Evolutionary conservation across 2,797 vertebrate species (phyloP).

Genomic region (Enoplosus armatus): DNA sequence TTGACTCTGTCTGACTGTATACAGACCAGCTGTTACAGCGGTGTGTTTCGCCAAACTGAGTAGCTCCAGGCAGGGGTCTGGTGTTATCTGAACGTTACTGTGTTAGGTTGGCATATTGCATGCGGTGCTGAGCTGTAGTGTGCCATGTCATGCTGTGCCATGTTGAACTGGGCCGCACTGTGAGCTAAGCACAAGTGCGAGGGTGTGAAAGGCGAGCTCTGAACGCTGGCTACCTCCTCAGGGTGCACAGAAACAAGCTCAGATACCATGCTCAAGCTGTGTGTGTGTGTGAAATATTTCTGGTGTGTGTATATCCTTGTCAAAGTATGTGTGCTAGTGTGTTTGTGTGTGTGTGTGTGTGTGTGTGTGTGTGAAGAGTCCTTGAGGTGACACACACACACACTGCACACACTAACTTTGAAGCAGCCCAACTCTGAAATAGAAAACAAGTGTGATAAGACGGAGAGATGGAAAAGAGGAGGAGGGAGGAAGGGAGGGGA

Average conservation of each 20-base stretch:
- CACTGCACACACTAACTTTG: constrained; percentile 47
- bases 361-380: constrained; percentile 46
- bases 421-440: constrained; percentile 68
- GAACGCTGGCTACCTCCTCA: constrained; percentile 65
- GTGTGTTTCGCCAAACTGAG: constrained; percentile 50
- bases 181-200: constrained; percentile 61
- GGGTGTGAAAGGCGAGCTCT: constrained; percentile 66
- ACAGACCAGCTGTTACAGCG: constrained; percentile 66
- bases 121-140: constrained; percentile 55
- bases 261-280: constrained; percentile 39
- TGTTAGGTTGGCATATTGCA: constrained; percentile 73
- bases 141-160: constrained; percentile 66
- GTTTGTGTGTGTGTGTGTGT: constrained; percentile 36
- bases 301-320: constrained; percentile 16
- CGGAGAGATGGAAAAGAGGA: constrained; percentile 47
- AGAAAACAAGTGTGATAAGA: constrained; percentile 75
- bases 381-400: constrained; percentile 53
- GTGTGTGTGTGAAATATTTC: constrained; percentile 18
- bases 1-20: constrained; percentile 48
- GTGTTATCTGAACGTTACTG: constrained; percentile 68
- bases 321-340: constrained; percentile 33
- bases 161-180: constrained; percentile 65
- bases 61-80: constrained; percentile 58
- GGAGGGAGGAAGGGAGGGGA: constrained; percentile 39
- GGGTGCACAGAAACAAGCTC: constrained; percentile 58